Evolutionary conservation across 1,140 invertebrate species (phyloP).

Genomic region (Bombus ignitus): DNA sequence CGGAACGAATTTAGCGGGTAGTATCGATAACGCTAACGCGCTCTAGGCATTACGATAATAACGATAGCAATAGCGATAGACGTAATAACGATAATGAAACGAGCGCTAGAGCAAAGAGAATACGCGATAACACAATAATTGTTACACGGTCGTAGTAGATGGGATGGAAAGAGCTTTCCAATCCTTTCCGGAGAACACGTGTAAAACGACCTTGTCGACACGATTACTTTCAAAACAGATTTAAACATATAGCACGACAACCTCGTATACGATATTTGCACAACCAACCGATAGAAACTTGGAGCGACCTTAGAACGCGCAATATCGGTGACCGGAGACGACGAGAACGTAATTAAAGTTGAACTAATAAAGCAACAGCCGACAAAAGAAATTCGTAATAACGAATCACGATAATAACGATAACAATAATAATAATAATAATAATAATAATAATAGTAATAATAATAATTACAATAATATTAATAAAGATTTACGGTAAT

Average conservation of each 20-base stretch:
- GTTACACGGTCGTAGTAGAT: background rate
- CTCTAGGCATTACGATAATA: slow-evolving; percentile 7
- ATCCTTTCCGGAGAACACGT: background rate
- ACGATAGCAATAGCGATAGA: slow-evolving; percentile 26
- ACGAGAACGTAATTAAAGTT: slow-evolving; percentile 1
- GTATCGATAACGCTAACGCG: slow-evolving; percentile 21
- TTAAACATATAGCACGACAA: background rate
- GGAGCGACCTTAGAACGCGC: slow-evolving; percentile 39
- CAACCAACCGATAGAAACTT: background rate
- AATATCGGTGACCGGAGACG: slow-evolving; percentile 40
- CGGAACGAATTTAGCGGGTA: slow-evolving; percentile 50
- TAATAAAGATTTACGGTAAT: slow-evolving; percentile 38
- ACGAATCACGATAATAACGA: slow-evolving; percentile 40
- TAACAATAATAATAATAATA: slow-evolving; percentile 26
- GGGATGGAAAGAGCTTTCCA: background rate
- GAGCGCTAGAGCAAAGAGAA: background rate
- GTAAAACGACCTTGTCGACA: background rate
- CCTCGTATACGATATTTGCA: slow-evolving; percentile 14
- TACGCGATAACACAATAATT: background rate
- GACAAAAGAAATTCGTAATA: slow-evolving; percentile 42
- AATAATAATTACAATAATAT: background rate
- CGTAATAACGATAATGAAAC: background rate
- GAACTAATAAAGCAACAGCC: slow-evolving; percentile 8
- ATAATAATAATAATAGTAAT: background rate
- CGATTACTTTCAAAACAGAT: too few relatives aligned